These are phyloP conservation scores for Ambastaia sidthimunki DNA, from an alignment of 2,797 vertebrate species.

Conservation along the genomic window DNA sequence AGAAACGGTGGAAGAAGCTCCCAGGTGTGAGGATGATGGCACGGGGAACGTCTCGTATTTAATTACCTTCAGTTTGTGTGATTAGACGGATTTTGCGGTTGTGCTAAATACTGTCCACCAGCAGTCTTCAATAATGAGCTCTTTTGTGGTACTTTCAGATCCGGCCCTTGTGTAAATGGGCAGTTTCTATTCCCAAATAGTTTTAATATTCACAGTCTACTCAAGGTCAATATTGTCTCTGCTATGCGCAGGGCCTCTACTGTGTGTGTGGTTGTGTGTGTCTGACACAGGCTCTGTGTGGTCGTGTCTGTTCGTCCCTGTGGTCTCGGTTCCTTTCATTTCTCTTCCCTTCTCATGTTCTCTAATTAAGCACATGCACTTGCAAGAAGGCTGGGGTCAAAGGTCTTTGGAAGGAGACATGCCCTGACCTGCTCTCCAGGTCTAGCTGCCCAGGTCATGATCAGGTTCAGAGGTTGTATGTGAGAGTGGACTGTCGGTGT, in stretches of 20 bases:
- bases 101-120: slow-evolving; percentile 43
- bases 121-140: slow-evolving; percentile 16
- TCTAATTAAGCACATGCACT: slow-evolving; percentile 66
- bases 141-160: slow-evolving; percentile 32
- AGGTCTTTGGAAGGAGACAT: slow-evolving; percentile 48
- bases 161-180: slow-evolving; percentile 24
- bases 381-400: slow-evolving; percentile 55
- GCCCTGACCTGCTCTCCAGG: slow-evolving; percentile 28
- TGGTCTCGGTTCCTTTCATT: slow-evolving; percentile 50
- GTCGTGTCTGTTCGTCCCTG: background rate
- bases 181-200: slow-evolving; percentile 17
- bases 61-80: slow-evolving; percentile 52
- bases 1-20: slow-evolving; percentile 50
- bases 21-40: slow-evolving; percentile 55
- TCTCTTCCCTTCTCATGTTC: slow-evolving; percentile 44
- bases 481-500: slow-evolving; percentile 50
- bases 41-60: slow-evolving; percentile 43
- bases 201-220: slow-evolving; percentile 42
- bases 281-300: no score
- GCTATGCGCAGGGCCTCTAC: slow-evolving; percentile 4
- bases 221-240: slow-evolving; percentile 40
- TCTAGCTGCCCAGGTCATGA: slow-evolving; percentile 48
- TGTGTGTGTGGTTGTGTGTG: slow-evolving; percentile 15
- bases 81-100: slow-evolving; percentile 47
- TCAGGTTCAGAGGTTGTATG: slow-evolving; percentile 55